Base-by-base conservation (phyloP, 2,113 vertebrate species). In the Carassius gibelio region DNA sequence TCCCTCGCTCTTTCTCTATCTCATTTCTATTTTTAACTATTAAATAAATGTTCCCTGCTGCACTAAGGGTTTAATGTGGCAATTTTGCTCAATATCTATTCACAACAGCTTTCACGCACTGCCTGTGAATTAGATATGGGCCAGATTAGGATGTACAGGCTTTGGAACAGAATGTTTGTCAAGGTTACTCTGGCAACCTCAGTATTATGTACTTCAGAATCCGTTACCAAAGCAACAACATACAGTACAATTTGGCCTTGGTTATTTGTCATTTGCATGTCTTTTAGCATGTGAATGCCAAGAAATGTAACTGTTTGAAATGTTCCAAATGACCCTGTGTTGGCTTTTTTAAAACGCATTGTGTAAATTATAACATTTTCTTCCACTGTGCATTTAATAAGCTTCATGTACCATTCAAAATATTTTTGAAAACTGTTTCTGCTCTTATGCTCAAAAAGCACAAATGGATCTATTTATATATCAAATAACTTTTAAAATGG, bases 151-250 rank as follows among this genome's bases (percentile, higher is more conserved):
- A 78, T 62, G 7, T 42, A 62, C n/a, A 79, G 21, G 48, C 61
- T 81, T 81, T 66, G 48, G 42, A 81, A 82, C 14, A 68, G 14
- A 23, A 69, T 82, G 45, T 69, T 50, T 82, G 64, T 71, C 45
- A 55, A 71, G 80, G 64, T 69, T 81, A 52, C 61, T 81, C 42
- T 68, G 26, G 38, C 23, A 82, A 50, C 80, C 48, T 36, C 64
- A 48, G 36, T 15, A 81, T 81, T 50, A 81, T 52, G 3, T 48
- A 34, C 38, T 21, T 66, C 61, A 66, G 15, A 48, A 66, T 81
- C 80, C 3, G 80, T 82, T 71, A 57, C 81, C 66, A 38, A 59
- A 69, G 66, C 50, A 82, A 71, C 61, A 71, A 72, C 48, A 52
- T 77, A 36, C 21, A 19, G 75, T 52, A 34, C 42, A 52, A 30